Conservation (phyloP, 2,888 invertebrate species). For the Perithous albicinctus region DNA sequence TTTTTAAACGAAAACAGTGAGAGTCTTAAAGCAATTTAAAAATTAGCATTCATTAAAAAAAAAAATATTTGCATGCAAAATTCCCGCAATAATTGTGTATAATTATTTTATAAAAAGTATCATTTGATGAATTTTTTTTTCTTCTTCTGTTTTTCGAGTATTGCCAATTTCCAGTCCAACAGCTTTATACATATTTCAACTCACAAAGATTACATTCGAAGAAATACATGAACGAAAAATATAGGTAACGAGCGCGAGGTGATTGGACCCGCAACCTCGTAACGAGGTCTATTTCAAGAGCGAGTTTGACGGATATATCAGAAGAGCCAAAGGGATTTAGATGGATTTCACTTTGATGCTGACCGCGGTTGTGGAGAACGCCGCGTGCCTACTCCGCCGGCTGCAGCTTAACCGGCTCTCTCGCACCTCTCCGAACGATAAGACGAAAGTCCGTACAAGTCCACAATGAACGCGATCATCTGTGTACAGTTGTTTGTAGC, state of each 20-base stretch:
- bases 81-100: no score
- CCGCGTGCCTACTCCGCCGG: slow-evolving; percentile 50
- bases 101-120: no score
- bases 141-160: no score
- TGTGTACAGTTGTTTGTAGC: not conserved
- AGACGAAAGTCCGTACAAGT: slow-evolving; percentile 27
- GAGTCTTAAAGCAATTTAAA: no score
- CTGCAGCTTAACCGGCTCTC: slow-evolving; percentile 50
- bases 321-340: slow-evolving; percentile 65
- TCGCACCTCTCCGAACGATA: slow-evolving; percentile 60
- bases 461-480: slow-evolving; percentile 29
- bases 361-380: slow-evolving; percentile 47
- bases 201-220: no score
- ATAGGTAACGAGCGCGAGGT: slow-evolving; percentile 33
- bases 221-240: not conserved
- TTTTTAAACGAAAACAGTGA: no score
- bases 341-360: slow-evolving; percentile 61
- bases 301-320: slow-evolving; percentile 62
- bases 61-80: no score
- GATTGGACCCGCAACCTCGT: slow-evolving; percentile 62
- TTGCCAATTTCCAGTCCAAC: no score
- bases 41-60: not conserved
- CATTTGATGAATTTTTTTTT: no score
- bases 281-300: slow-evolving; percentile 59
- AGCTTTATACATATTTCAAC: no score